A percentile compares a stretch with the other conserved stretches of the same genome.
phyloP scores from a whole-genome alignment of 2,888 invertebrate species.

The Yponomeuta evonymella region DNA sequence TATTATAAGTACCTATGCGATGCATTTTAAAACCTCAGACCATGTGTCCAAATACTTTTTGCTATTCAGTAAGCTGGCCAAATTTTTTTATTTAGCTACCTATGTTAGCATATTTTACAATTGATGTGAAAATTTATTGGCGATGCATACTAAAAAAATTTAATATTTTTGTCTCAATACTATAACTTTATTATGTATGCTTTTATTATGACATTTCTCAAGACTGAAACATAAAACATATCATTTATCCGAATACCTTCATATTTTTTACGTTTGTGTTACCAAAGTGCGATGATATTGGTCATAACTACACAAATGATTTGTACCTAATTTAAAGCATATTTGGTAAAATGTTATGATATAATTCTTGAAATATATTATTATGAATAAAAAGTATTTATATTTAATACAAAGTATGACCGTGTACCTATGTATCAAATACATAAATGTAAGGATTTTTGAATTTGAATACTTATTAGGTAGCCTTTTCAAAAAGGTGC shows the following conservation, averaged over 20 bases:
- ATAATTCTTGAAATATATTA: neutral
- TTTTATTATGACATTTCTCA: conserved; percentile 31
- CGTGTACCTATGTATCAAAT: too few relatives aligned
- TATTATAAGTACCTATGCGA: neutral
- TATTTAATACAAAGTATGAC: too few relatives aligned
- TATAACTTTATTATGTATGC: neutral
- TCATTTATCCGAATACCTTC: conserved; percentile 49
- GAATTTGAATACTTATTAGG: too few relatives aligned
- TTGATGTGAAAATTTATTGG: too few relatives aligned
- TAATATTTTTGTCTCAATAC: too few relatives aligned
- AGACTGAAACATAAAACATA: conserved; percentile 60
- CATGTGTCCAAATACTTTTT: neutral
- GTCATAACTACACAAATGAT: conserved; percentile 22
- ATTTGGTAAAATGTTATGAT: neutral
- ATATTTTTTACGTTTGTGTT: conserved; percentile 23
- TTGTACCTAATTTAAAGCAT: conserved; percentile 2
- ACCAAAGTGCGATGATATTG: neutral
- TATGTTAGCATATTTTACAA: neutral
- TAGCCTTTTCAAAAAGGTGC: too few relatives aligned
- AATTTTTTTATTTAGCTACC: neutral
- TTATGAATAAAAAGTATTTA: too few relatives aligned
- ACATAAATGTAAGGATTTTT: too few relatives aligned
- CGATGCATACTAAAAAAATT: too few relatives aligned
- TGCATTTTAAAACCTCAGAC: neutral
- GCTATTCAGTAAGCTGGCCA: neutral